Evolutionary conservation across 1,140 invertebrate genomes (phyloP).

Genomic region (Caenorhabditis brenneri): DNA sequence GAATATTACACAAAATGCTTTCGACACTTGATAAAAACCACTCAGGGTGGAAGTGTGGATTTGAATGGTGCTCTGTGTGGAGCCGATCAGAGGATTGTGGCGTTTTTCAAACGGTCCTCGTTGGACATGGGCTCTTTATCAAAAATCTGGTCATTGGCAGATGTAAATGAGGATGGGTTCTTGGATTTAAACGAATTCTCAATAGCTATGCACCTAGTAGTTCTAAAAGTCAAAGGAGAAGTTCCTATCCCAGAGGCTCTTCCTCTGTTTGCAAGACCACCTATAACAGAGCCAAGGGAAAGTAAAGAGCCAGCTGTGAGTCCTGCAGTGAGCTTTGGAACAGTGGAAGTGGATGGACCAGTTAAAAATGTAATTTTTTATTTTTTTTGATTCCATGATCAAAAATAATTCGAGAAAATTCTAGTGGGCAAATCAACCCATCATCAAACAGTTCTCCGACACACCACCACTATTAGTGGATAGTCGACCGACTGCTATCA

Average conservation of each 20-base stretch:
- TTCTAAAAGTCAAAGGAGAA: conserved; percentile 58
- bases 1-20: conserved; percentile 60
- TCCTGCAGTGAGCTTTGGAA: background rate
- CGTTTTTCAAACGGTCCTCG: conserved; percentile 51
- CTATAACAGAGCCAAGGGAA: conserved; percentile 47
- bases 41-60: conserved; percentile 41
- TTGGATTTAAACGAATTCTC: conserved; percentile 95
- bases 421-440: conserved; percentile 19
- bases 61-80: conserved; percentile 47
- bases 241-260: conserved; percentile 51
- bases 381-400: background rate
- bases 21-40: conserved; percentile 49
- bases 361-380: background rate
- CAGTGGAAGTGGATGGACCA: background rate
- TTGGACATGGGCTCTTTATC: conserved; percentile 41
- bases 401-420: background rate
- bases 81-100: conserved; percentile 50
- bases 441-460: conserved; percentile 52
- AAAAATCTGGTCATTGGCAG: conserved; percentile 89
- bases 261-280: conserved; percentile 38
- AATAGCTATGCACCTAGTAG: conserved; percentile 93
- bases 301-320: background rate
- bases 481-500: conserved; percentile 55
- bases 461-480: conserved; percentile 53
- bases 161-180: conserved; percentile 92